These are phyloP conservation scores for Epinephelus malabaricus DNA, from an alignment of 2,797 vertebrate species.

Conservation along the genomic window DNA sequence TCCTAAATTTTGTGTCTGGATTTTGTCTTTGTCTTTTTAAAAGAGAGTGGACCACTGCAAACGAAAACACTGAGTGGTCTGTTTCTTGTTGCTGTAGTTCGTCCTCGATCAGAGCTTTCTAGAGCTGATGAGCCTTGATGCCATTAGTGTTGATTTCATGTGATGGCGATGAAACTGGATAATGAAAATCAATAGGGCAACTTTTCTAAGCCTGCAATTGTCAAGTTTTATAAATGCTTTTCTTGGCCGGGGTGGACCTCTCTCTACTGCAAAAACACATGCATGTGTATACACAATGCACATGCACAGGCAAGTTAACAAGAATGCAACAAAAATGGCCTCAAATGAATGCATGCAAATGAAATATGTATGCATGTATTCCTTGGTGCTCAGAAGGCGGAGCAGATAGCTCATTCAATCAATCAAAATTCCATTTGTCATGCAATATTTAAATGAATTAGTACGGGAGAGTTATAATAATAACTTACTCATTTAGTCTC, in stretches of 20 bases:
- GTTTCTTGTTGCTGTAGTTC: constrained; percentile 43
- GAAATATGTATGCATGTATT: background rate
- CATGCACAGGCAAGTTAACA: background rate
- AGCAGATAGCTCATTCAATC: constrained; percentile 11
- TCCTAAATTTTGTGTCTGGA: background rate
- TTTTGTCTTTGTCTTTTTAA: background rate
- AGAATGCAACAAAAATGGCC: background rate
- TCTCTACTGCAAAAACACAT: constrained; percentile 11
- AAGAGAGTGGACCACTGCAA: background rate
- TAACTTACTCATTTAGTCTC: constrained; percentile 3
- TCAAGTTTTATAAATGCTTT: constrained; percentile 76
- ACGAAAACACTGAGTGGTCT: constrained; percentile 13
- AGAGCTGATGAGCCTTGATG: constrained; percentile 73
- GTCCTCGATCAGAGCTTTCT: constrained; percentile 27
- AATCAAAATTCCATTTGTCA: constrained; percentile 5
- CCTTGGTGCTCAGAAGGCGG: background rate
- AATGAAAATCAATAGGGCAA: constrained; percentile 81
- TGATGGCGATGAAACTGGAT: constrained; percentile 76
- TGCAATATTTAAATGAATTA: constrained; percentile 17
- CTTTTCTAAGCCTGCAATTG: constrained; percentile 69
- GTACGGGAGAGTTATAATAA: constrained; percentile 1
- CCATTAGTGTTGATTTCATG: constrained; percentile 75
- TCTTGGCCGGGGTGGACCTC: constrained; percentile 27
- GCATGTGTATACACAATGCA: background rate
- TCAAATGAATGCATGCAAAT: background rate